These are phyloP conservation scores for Ichneumoninae sp. DNA, from an alignment of 2,888 invertebrate species.

Conservation along the genomic window DNA sequence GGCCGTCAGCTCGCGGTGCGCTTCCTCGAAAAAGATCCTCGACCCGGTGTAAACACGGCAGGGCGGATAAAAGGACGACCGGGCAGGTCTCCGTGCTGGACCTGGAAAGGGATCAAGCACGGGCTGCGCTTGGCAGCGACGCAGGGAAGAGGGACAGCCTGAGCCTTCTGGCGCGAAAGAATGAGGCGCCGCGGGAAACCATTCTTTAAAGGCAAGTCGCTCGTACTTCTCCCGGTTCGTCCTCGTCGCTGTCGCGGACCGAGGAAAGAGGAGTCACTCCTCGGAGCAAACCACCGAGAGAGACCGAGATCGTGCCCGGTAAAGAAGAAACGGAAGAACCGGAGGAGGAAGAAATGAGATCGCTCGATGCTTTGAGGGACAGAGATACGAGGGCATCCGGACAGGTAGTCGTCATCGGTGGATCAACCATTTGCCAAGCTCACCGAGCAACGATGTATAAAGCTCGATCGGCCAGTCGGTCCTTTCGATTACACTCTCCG, in stretches of 20 bases:
- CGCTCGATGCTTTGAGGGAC: constrained; percentile 27
- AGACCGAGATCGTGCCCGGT: constrained; percentile 6
- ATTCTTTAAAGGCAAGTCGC: constrained; percentile 77
- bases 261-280: constrained; percentile 37
- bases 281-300: constrained; percentile 69
- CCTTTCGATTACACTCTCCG: constrained; percentile 4
- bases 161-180: constrained; percentile 75
- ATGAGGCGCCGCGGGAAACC: constrained; percentile 80
- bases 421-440: constrained; percentile 60
- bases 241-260: constrained; percentile 55
- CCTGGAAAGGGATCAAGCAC: constrained; percentile 13
- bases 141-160: neutral
- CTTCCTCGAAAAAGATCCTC: constrained; percentile 78
- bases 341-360: constrained; percentile 3
- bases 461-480: constrained; percentile 22
- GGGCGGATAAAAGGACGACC: constrained; percentile 75
- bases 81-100: neutral
- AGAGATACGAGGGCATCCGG: constrained; percentile 36
- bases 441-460: constrained; percentile 36
- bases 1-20: neutral
- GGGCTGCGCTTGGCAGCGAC: neutral
- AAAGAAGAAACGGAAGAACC: constrained; percentile 37
- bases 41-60: constrained; percentile 78
- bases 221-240: constrained; percentile 66
- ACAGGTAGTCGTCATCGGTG: constrained; percentile 60